A percentile compares a stretch with the other conserved stretches of the same genome.
Evolutionary conservation across 53 echinoderm and acorn worm genomes (phyloP).

Genomic region (Patiria pectinifera): DNA sequence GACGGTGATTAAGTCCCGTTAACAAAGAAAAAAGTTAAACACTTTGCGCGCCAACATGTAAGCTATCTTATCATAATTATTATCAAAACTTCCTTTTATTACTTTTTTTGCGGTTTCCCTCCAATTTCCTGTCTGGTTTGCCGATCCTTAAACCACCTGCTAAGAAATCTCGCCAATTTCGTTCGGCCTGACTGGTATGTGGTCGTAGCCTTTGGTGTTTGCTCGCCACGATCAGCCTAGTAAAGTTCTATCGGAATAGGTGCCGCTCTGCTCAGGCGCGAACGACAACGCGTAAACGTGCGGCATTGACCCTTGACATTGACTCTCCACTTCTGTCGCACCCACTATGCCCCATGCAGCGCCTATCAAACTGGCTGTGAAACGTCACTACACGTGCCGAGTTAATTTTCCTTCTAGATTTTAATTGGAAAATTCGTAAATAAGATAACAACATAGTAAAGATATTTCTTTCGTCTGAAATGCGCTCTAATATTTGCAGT

Average conservation of each 20-base stretch:
- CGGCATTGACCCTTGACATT: background rate
- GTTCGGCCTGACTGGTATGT: background rate
- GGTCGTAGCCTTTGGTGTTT: too few species aligned
- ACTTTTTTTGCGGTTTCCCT: background rate
- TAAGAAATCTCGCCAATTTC: background rate
- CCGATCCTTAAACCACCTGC: background rate
- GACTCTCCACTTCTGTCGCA: background rate
- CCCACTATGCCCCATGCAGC: background rate
- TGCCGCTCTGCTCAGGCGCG: too few species aligned
- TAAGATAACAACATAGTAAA: too few species aligned
- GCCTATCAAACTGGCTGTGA: background rate
- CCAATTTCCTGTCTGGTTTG: background rate
- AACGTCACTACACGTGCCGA: background rate
- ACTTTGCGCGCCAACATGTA: too few species aligned
- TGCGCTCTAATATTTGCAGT: too few species aligned
- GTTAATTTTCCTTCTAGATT: background rate
- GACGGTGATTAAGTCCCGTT: too few species aligned
- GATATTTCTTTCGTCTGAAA: too few species aligned
- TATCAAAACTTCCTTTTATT: background rate
- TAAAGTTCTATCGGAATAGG: too few species aligned
- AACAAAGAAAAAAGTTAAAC: too few species aligned
- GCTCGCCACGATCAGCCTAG: too few species aligned
- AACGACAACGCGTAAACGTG: background rate
- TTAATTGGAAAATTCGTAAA: background rate
- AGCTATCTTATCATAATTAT: too few species aligned